phyloP scores from a whole-genome alignment of 2,797 vertebrate genomes.

The Chrosomus eos region DNA sequence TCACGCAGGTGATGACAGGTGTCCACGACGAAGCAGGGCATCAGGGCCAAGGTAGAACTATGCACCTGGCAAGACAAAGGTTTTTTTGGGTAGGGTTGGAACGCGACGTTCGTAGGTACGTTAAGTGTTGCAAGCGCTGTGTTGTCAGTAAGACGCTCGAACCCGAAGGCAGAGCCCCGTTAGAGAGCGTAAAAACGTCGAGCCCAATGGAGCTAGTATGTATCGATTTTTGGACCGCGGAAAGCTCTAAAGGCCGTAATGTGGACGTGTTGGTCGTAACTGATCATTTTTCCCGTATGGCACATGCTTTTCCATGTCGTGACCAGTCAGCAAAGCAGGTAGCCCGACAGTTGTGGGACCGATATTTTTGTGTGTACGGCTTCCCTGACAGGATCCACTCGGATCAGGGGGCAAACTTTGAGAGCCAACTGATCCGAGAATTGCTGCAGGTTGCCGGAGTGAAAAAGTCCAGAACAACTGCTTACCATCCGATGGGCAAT shows the following conservation, averaged over 20 bases:
- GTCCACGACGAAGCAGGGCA: not conserved
- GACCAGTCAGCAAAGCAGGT: not conserved
- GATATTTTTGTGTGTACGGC: not conserved
- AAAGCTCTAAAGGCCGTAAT: not conserved
- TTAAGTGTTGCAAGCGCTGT: no score
- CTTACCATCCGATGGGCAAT: no score
- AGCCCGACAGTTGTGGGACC: not conserved
- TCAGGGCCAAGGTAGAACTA: not conserved
- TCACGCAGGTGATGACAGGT: not conserved
- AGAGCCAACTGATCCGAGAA: no score
- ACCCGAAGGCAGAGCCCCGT: not conserved
- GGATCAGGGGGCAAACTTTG: no score
- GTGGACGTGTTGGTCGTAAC: not conserved
- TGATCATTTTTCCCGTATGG: not conserved
- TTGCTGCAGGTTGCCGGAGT: no score
- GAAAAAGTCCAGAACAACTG: no score
- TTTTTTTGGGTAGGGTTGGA: no score
- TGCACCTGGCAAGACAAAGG: not conserved
- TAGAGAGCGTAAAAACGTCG: not conserved
- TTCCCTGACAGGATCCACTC: not conserved
- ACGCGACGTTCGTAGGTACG: not conserved
- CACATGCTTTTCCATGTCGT: not conserved
- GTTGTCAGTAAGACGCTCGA: not conserved
- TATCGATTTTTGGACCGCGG: not conserved
- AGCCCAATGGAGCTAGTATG: not conserved